Conservation (phyloP, 2,888 invertebrate species). For the Nephrocerus scutellatus region DNA sequence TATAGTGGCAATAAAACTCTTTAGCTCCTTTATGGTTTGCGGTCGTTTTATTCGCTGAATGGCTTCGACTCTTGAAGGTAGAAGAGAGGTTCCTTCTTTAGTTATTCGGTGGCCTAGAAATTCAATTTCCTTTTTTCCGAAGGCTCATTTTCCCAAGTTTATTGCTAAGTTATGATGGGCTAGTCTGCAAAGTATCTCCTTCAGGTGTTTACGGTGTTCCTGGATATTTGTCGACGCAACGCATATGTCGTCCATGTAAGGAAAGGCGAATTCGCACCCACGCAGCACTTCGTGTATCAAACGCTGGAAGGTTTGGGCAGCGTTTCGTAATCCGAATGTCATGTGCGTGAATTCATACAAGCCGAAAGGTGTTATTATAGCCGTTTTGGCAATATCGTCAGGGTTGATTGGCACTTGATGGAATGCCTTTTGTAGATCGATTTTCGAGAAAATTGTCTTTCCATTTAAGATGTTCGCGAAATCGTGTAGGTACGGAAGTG, state of each 20-base stretch:
- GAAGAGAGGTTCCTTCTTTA: no score
- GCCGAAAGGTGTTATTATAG: constrained; percentile 37
- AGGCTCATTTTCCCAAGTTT: constrained; percentile 15
- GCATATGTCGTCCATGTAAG: constrained; percentile 31
- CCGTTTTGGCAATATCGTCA: constrained; percentile 29
- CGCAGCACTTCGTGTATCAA: constrained; percentile 31
- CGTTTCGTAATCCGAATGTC: constrained; percentile 38
- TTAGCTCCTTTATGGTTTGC: no score
- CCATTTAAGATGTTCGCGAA: constrained; percentile 25
- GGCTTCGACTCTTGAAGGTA: no score
- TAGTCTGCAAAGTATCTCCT: constrained; percentile 21
- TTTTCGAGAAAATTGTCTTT: constrained; percentile 27
- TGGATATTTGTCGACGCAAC: constrained; percentile 23
- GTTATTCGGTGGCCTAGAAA: constrained; percentile 4
- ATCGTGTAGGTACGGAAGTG: constrained; percentile 25
- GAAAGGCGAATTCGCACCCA: constrained; percentile 24
- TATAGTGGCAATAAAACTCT: no score
- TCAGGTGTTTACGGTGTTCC: constrained; percentile 24
- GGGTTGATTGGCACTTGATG: constrained; percentile 32
- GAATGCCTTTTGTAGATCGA: constrained; percentile 31
- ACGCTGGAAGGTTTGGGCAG: constrained; percentile 36
- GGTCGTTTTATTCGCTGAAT: no score
- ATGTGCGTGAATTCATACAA: constrained; percentile 33
- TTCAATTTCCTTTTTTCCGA: constrained; percentile 8
- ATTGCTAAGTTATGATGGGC: constrained; percentile 8